These are phyloP conservation scores for Entelurus aequoreus DNA, from an alignment of 2,113 vertebrate genomes.

Conservation along the genomic window DNA sequence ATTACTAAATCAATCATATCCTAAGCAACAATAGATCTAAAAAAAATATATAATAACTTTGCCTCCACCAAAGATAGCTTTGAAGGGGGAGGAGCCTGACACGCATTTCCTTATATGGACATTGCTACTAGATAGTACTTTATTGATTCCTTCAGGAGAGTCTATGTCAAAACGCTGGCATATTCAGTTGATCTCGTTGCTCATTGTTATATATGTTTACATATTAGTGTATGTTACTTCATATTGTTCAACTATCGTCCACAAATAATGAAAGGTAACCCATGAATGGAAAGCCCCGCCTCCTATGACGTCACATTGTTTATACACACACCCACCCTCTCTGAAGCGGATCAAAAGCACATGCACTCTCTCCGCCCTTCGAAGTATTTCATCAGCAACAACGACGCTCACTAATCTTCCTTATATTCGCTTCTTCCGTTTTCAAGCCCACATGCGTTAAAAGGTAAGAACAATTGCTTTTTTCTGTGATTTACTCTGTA, in stretches of 20 bases:
- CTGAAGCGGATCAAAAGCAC: neutral
- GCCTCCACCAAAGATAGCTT: slow-evolving; percentile 12
- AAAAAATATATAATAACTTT: too few relatives aligned
- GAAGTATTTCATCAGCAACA: slow-evolving; percentile 40
- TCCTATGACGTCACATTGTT: slow-evolving; percentile 13
- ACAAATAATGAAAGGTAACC: slow-evolving; percentile 1
- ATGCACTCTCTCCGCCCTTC: neutral
- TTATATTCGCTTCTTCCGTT: neutral
- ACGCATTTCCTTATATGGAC: slow-evolving; percentile 27
- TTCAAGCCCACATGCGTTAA: neutral
- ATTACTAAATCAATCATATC: too few relatives aligned
- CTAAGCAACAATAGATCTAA: too few relatives aligned
- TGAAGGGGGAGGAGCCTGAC: neutral
- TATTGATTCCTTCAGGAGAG: too few relatives aligned
- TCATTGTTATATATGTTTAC: too few relatives aligned
- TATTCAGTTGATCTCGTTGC: neutral
- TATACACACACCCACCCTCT: slow-evolving; percentile 5
- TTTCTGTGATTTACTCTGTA: neutral
- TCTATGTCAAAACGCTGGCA: neutral
- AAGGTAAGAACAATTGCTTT: slow-evolving; percentile 22
- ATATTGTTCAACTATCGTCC: neutral
- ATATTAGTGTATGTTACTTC: fast-evolving
- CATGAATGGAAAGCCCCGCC: slow-evolving; percentile 17
- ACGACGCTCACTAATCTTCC: fast-evolving
- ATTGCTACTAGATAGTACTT: too few relatives aligned